Percentiles rank a stretch among this genome's conserved stretches.
These are phyloP conservation scores for Spinus olivaceus DNA, from an alignment of 2,797 vertebrate genomes.

Conservation along the genomic window DNA sequence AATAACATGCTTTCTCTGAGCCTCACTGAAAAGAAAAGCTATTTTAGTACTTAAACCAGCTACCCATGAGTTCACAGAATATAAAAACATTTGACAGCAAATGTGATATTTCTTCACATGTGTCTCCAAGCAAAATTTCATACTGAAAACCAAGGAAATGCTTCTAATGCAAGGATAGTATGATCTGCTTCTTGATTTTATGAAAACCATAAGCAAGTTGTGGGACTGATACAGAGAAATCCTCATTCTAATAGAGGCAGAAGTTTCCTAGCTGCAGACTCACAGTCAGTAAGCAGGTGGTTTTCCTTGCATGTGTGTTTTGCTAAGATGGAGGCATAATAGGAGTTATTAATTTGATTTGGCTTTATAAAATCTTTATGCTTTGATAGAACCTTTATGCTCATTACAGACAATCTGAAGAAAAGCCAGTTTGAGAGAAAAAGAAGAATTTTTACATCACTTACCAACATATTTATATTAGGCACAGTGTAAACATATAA, in stretches of 20 bases:
- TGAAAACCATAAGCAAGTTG: neutral
- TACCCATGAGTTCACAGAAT: neutral
- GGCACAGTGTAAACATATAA: neutral
- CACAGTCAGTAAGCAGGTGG: neutral
- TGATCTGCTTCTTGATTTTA: neutral
- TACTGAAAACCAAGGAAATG: neutral
- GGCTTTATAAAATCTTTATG: neutral
- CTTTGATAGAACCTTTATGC: neutral
- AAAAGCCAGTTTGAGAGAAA: neutral
- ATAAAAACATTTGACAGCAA: neutral
- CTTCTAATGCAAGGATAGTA: neutral
- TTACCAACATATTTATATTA: neutral
- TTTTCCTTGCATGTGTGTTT: neutral
- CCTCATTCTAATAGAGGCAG: neutral
- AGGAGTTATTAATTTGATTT: neutral
- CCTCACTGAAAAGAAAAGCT: neutral
- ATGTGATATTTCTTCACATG: neutral
- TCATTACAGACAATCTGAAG: neutral
- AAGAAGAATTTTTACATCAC: neutral
- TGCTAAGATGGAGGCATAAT: rapidly evolving
- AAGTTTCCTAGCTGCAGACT: neutral
- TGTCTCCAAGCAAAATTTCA: neutral
- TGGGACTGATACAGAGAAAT: neutral
- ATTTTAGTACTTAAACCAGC: neutral
- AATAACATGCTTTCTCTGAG: neutral